Evolutionary conservation across 2,113 vertebrate species (phyloP).

Genomic region (Capreolus pygargus): DNA sequence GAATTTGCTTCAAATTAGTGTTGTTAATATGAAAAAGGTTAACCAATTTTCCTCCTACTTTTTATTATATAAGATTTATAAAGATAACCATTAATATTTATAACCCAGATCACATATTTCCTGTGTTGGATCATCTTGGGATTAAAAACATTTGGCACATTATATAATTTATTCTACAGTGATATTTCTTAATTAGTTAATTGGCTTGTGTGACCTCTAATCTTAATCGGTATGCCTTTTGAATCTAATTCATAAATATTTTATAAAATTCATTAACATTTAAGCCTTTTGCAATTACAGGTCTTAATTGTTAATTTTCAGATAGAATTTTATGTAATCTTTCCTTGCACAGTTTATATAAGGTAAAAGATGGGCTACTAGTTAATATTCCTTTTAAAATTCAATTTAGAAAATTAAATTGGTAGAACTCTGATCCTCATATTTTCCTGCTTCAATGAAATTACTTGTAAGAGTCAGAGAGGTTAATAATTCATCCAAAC

Average conservation of each 20-base stretch:
- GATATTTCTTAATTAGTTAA: constrained; percentile 44
- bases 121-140: background rate
- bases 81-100: background rate
- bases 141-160: background rate
- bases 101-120: background rate
- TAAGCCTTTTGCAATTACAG: background rate
- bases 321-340: background rate
- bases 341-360: background rate
- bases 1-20: background rate
- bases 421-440: background rate
- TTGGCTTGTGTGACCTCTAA: constrained; percentile 19
- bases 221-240: constrained; percentile 10
- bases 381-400: background rate
- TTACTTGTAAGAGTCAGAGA: background rate
- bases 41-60: background rate
- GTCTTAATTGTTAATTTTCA: constrained; percentile 24
- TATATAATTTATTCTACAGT: constrained; percentile 16
- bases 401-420: constrained; percentile 15
- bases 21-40: background rate
- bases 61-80: background rate
- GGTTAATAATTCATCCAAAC: background rate
- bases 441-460: background rate
- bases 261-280: constrained; percentile 51
- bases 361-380: background rate
- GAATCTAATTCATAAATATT: constrained; percentile 50